Conservation (phyloP, 2,113 vertebrate species). For the Gymnorhina tibicen region DNA sequence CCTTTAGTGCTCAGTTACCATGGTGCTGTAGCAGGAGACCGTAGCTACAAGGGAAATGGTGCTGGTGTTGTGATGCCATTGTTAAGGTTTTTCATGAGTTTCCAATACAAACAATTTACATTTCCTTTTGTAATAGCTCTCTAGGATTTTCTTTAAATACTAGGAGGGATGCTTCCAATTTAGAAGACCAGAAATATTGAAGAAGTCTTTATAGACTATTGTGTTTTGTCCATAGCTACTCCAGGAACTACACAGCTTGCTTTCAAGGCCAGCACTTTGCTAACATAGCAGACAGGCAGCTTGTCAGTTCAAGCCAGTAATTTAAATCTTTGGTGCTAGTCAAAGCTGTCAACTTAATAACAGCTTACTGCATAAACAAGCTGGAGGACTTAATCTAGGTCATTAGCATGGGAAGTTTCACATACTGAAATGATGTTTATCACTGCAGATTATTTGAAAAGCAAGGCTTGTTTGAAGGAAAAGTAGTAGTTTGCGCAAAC, state of each 20-base stretch:
- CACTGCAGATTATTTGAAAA: constrained; percentile 31
- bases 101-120: background rate
- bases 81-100: background rate
- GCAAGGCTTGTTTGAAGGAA: background rate
- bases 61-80: background rate
- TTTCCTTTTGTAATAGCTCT: background rate
- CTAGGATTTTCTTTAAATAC: background rate
- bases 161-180: background rate
- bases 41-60: background rate
- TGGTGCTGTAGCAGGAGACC: background rate
- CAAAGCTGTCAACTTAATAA: constrained; percentile 51
- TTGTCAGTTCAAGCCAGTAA: constrained; percentile 37
- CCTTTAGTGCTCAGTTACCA: background rate
- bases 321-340: constrained; percentile 54
- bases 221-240: background rate
- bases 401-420: constrained; percentile 42
- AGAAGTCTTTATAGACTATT: background rate
- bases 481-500: background rate
- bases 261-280: background rate
- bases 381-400: constrained; percentile 14
- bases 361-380: constrained; percentile 45
- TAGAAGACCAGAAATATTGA: background rate
- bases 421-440: constrained; percentile 40
- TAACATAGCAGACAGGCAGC: background rate
- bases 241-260: background rate